phyloP scores from a whole-genome alignment of 2,888 invertebrate genomes.

The Chrysolina haemoptera region DNA sequence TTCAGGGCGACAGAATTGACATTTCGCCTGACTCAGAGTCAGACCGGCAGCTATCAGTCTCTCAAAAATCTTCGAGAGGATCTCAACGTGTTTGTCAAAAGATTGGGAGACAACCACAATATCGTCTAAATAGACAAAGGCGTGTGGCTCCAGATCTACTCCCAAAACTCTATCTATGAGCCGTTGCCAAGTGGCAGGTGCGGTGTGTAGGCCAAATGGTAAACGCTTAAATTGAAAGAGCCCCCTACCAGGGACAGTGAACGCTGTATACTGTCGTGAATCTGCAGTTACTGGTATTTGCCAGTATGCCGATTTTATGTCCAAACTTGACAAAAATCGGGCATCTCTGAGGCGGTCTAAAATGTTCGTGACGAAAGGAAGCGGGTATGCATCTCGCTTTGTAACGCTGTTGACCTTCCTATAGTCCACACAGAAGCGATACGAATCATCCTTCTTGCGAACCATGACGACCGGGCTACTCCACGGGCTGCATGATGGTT shows the following conservation, averaged over 20 bases:
- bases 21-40: constrained; percentile 48
- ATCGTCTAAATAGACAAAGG: constrained; percentile 56
- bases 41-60: constrained; percentile 42
- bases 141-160: constrained; percentile 44
- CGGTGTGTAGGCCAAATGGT: constrained; percentile 45
- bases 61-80: constrained; percentile 45
- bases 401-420: constrained; percentile 50
- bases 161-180: too few species aligned
- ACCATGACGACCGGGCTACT: constrained; percentile 54
- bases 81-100: constrained; percentile 46
- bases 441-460: constrained; percentile 58
- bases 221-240: neutral
- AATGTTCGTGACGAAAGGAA: constrained; percentile 29
- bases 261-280: too few species aligned
- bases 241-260: too few species aligned
- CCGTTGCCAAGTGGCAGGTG: too few species aligned
- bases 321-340: constrained; percentile 38
- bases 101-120: constrained; percentile 48
- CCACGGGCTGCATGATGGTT: constrained; percentile 58
- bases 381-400: constrained; percentile 39
- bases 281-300: constrained; percentile 32
- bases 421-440: too few species aligned
- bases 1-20: constrained; percentile 37
- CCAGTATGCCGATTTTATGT: constrained; percentile 40
- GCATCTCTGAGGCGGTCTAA: constrained; percentile 38